Evolutionary conservation across 2,113 vertebrate genomes (phyloP).

Genomic region (Paradoxurus hermaphroditus): DNA sequence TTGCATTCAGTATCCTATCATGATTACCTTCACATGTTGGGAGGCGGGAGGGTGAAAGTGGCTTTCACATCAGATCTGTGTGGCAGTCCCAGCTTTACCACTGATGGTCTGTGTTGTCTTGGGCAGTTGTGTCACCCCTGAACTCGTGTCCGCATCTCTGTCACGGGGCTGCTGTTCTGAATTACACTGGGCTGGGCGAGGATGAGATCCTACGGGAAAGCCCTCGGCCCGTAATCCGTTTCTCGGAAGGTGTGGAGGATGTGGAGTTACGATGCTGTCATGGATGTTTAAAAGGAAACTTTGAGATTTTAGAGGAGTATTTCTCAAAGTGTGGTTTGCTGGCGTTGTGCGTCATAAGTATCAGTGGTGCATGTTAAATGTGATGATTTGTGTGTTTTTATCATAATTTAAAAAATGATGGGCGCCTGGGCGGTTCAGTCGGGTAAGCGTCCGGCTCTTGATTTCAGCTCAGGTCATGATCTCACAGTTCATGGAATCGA

Average conservation of each 20-base stretch:
- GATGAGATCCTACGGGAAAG: neutral
- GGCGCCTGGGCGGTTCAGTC: too few species aligned
- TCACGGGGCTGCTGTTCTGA: neutral
- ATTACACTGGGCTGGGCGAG: neutral
- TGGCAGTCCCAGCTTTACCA: neutral
- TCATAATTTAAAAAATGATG: too few species aligned
- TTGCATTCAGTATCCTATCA: neutral
- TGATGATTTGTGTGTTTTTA: too few species aligned
- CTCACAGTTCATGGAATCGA: too few species aligned
- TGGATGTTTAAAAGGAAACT: neutral
- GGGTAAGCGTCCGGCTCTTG: too few species aligned
- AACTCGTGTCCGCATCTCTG: neutral
- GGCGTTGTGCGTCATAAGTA: too few species aligned
- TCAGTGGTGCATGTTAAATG: too few species aligned
- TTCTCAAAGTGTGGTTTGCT: too few species aligned
- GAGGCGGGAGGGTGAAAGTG: neutral
- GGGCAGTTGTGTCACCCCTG: neutral
- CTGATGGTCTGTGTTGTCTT: neutral
- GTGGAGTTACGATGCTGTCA: neutral
- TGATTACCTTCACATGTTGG: neutral
- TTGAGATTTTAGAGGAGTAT: too few species aligned
- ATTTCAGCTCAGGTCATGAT: too few species aligned
- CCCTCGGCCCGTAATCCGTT: neutral
- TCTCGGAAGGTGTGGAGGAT: too few species aligned
- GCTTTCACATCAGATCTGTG: neutral